A percentile compares a stretch with the other conserved stretches of the same genome.
phyloP scores from a whole-genome alignment of 2,888 invertebrate genomes.

The Dryomyza anilis region DNA sequence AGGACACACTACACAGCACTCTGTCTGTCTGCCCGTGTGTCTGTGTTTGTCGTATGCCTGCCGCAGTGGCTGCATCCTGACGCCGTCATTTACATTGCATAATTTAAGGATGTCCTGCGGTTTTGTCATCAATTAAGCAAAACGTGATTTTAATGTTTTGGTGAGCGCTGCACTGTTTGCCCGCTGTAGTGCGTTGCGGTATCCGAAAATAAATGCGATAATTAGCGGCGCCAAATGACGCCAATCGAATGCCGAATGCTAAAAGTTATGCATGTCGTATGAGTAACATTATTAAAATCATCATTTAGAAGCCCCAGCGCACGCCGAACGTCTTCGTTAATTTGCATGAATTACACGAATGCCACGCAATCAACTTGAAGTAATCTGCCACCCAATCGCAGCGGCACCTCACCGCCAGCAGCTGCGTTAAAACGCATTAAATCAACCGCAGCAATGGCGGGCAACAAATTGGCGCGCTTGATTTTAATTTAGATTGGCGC shows the following conservation, averaged over 20 bases:
- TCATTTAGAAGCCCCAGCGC: too few relatives aligned
- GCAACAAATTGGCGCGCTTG: conserved; percentile 18
- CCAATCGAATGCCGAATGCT: too few relatives aligned
- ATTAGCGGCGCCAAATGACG: background rate
- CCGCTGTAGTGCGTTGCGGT: background rate
- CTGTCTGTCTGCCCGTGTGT: background rate
- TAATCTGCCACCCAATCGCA: conserved; percentile 4
- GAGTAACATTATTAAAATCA: too few relatives aligned
- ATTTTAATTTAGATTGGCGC: conserved; percentile 24
- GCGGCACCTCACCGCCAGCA: background rate
- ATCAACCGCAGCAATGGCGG: background rate
- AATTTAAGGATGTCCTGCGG: conserved; percentile 25
- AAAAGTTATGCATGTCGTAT: too few relatives aligned
- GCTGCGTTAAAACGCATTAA: conserved; percentile 1
- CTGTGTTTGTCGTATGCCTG: background rate
- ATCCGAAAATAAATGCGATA: conserved; percentile 7
- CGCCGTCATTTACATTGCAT: conserved; percentile 10
- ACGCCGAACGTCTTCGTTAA: background rate
- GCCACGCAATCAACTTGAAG: background rate
- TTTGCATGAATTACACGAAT: background rate
- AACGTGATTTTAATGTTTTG: conserved; percentile 1
- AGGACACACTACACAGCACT: background rate
- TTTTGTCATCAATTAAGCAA: conserved; percentile 22
- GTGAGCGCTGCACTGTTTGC: background rate
- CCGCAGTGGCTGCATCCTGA: background rate